Evolutionary conservation across 1,140 invertebrate species (phyloP).

Genomic region (Xylocopa sonorina): DNA sequence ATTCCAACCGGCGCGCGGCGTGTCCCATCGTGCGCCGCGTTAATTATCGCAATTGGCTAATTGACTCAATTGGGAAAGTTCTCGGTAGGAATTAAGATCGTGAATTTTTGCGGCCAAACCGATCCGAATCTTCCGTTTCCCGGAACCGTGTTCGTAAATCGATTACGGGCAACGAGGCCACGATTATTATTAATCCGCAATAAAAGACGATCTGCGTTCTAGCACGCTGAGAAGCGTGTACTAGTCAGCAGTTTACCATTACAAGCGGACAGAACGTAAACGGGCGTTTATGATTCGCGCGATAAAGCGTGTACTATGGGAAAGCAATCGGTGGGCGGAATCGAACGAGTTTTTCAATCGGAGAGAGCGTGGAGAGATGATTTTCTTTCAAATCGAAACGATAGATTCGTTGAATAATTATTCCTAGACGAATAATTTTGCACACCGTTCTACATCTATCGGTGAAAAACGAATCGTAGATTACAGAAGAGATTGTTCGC

Average conservation of each 20-base stretch:
- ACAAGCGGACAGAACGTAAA: background rate
- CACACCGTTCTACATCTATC: too few species aligned
- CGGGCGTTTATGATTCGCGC: constrained; percentile 13
- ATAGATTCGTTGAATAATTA: background rate
- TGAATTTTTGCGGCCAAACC: constrained; percentile 50
- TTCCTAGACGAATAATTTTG: too few species aligned
- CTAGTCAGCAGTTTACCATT: background rate
- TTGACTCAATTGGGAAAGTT: constrained; percentile 77
- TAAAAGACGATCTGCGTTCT: background rate
- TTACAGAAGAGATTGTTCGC: too few species aligned
- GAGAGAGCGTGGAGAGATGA: background rate
- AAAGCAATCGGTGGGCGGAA: constrained; percentile 17
- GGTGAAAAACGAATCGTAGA: too few species aligned
- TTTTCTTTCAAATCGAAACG: background rate
- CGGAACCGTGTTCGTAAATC: background rate
- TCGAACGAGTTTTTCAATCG: background rate
- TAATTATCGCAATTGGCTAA: constrained; percentile 77
- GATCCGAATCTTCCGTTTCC: constrained; percentile 39
- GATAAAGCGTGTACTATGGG: constrained; percentile 3
- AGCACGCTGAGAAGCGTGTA: background rate
- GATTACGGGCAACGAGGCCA: too few species aligned
- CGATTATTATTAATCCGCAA: background rate
- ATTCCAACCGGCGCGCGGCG: constrained; percentile 25
- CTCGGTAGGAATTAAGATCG: constrained; percentile 69
- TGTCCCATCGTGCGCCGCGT: constrained; percentile 26